Evolutionary conservation across 2,113 vertebrate species (phyloP).

Genomic region (Camarhynchus parvulus): DNA sequence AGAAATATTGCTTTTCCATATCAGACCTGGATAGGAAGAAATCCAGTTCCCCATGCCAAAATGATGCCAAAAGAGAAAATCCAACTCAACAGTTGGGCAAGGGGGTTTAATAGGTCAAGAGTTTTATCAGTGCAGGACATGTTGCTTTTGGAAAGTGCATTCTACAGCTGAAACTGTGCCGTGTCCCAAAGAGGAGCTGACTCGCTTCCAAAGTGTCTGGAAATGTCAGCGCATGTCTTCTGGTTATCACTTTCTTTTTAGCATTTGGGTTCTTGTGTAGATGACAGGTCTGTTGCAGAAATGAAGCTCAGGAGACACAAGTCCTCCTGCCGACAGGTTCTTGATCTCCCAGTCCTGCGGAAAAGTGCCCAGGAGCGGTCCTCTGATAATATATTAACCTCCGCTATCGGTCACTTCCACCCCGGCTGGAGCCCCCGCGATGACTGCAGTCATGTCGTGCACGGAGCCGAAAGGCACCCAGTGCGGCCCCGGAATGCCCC

Average conservation of each 20-base stretch:
- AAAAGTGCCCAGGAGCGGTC: background rate
- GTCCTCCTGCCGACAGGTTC: background rate
- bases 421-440: background rate
- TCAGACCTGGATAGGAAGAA: background rate
- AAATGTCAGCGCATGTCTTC: background rate
- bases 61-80: background rate
- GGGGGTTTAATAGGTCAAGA: background rate
- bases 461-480: background rate
- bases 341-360: background rate
- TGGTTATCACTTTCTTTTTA: background rate
- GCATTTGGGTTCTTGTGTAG: background rate
- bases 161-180: slow-evolving; percentile 6
- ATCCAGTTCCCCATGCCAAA: background rate
- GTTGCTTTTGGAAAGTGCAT: slow-evolving; percentile 3
- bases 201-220: slow-evolving; percentile 30
- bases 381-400: background rate
- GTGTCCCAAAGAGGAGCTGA: background rate
- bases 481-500: fast-evolving
- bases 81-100: background rate
- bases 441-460: background rate
- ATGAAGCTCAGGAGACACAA: background rate
- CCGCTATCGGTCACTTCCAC: background rate
- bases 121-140: background rate
- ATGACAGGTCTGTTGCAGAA: background rate
- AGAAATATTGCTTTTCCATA: background rate